Evolutionary conservation across 2,888 invertebrate genomes (phyloP).

Genomic region (Parnassius apollo): DNA sequence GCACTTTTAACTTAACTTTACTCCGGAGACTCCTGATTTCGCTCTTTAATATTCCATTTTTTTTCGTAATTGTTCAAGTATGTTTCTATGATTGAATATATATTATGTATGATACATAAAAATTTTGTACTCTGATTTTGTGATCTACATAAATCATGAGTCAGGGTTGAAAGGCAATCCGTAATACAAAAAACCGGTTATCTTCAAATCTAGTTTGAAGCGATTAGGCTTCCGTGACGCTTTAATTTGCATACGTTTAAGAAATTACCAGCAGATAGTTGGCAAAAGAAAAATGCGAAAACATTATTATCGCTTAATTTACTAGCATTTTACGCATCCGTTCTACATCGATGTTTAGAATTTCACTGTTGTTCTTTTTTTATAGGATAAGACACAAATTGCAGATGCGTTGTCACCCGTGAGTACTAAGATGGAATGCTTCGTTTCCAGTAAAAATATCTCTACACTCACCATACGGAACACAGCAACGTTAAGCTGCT

Average conservation of each 20-base stretch:
- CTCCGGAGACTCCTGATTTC: too few relatives aligned
- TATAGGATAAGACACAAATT: too few relatives aligned
- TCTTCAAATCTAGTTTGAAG: constrained; percentile 14
- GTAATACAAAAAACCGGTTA: constrained; percentile 16
- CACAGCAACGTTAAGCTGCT: too few relatives aligned
- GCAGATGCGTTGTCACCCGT: too few relatives aligned
- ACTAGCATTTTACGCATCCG: constrained; percentile 1
- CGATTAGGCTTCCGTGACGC: constrained; percentile 20
- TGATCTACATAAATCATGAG: constrained; percentile 10
- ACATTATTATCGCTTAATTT: constrained; percentile 3
- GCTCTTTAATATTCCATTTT: too few relatives aligned
- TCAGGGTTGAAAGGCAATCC: constrained; percentile 13
- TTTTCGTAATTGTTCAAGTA: too few relatives aligned
- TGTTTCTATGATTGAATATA: too few relatives aligned
- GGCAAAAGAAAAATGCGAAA: constrained; percentile 13
- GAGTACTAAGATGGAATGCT: too few relatives aligned
- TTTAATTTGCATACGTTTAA: constrained; percentile 21
- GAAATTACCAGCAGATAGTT: not conserved
- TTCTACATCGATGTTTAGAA: not conserved
- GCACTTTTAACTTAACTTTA: too few relatives aligned
- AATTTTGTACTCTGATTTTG: constrained; percentile 1
- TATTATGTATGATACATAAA: constrained; percentile 5
- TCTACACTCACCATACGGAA: too few relatives aligned
- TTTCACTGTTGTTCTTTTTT: too few relatives aligned
- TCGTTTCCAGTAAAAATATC: too few relatives aligned